A percentile compares a stretch with the other conserved stretches of the same genome.
These are phyloP conservation scores for Regulus satrapa DNA, from an alignment of 2,113 vertebrate species.

Conservation along the genomic window DNA sequence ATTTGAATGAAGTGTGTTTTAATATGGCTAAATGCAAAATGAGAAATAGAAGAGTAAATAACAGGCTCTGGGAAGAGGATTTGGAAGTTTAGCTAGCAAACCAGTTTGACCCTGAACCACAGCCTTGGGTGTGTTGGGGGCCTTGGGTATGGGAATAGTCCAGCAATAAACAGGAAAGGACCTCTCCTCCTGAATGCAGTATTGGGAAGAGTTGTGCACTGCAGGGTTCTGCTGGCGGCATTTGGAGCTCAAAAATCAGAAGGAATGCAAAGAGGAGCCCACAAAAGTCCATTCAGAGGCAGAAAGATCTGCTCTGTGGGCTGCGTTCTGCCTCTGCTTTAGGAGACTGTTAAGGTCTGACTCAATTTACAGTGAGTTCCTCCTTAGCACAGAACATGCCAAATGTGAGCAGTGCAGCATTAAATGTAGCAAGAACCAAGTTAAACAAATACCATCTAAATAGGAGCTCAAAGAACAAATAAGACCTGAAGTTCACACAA, in stretches of 20 bases:
- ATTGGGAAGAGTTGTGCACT: neutral
- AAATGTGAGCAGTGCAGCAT: neutral
- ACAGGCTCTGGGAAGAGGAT: neutral
- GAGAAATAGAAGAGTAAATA: neutral
- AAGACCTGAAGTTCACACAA: neutral
- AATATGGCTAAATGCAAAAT: neutral
- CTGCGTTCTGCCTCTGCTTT: neutral
- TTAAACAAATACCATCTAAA: neutral
- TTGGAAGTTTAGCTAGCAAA: neutral
- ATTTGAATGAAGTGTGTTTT: neutral
- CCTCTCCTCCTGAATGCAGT: neutral
- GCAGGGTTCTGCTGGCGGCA: neutral
- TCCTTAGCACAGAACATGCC: neutral
- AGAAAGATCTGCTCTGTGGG: neutral
- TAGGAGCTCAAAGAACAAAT: neutral
- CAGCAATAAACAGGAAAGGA: neutral
- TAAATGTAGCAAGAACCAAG: neutral
- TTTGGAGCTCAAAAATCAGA: neutral
- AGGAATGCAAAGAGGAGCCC: fast-evolving
- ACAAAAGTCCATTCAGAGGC: neutral
- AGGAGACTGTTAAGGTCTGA: neutral
- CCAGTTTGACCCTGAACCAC: neutral
- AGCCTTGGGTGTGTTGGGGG: fast-evolving
- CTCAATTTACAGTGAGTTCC: neutral
- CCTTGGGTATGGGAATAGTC: neutral